Evolutionary conservation across 2,888 invertebrate genomes (phyloP), one percentile per base, ranked within the genome.

Genomic region (Aporophyla lueneburgensis): DNA sequence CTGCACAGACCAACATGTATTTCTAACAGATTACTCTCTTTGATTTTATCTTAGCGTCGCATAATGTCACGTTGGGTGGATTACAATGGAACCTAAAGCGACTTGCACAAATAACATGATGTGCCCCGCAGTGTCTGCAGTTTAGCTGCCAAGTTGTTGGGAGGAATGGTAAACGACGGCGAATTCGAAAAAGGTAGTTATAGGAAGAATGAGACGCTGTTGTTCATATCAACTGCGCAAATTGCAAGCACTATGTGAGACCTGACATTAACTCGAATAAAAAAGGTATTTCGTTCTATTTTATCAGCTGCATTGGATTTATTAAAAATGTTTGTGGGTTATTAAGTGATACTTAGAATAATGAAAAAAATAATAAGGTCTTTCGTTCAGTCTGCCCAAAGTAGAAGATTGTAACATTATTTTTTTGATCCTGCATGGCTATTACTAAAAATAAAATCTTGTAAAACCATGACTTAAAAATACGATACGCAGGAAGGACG

Each of bases 1-100:
- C 6, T 66, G 51, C 51, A 65, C 65, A 51, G 33, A 27, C 7
- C 24, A 59, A 14, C 51, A 59, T 76, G 33, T 49, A 27, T 40
- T 76, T 53, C 0, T 21, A 40, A 59, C 12, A 43, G 75, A 66
- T 76, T 24, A n/a, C 5, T 33, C 74, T 76, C 77, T 76, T 76
- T 53, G 19, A 46, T 74, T 74, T 59, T 51, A 65, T 59, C 27
- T 66, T 27, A 53, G 43, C 5, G 16, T 59, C 2, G 6, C 21
- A 43, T 33, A 59, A 66, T 76, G n/a, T 19, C 12, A 33, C 46
- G 33, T 74, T 49, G 62, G 16, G 19, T 33, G 46, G 14, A 33
- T 74, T 43, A 74, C 19, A 46, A 46, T 46, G 46, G 43, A 14
- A 53, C 10, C 19, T 16, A 19, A 54, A 54, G 56, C 24, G 24